Conservation (phyloP, 2,888 invertebrate genomes). For the Charanyca ferruginea region DNA sequence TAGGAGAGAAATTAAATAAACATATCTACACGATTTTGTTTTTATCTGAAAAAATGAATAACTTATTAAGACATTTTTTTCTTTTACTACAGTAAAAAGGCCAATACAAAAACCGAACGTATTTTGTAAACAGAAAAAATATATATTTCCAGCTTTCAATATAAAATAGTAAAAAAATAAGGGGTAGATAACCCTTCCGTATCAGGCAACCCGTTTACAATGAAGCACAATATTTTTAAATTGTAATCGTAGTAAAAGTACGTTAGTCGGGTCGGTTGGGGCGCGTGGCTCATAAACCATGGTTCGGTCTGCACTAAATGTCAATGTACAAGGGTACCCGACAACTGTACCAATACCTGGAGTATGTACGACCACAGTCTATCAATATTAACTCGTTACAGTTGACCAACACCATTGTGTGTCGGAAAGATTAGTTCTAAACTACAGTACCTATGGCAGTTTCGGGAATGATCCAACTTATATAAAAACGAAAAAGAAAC, state of each 20-base stretch:
- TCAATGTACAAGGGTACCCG: constrained; percentile 77
- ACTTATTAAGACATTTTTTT: too few relatives aligned
- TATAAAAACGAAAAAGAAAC: too few relatives aligned
- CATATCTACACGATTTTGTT: neutral
- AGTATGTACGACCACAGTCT: constrained; percentile 33
- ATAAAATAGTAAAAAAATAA: constrained; percentile 22
- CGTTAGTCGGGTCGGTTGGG: constrained; percentile 51
- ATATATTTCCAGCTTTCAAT: neutral
- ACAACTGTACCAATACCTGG: constrained; percentile 44
- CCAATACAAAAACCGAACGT: neutral
- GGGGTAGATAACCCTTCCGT: constrained; percentile 15
- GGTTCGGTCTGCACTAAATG: constrained; percentile 81
- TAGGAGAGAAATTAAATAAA: neutral
- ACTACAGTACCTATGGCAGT: too few relatives aligned
- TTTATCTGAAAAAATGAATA: neutral
- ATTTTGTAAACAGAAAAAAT: neutral
- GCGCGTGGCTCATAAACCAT: constrained; percentile 78
- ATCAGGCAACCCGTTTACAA: constrained; percentile 38
- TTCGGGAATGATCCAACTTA: too few relatives aligned
- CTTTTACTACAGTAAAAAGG: neutral
- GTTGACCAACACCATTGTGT: constrained; percentile 1
- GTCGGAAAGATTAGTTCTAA: too few relatives aligned
- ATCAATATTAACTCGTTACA: constrained; percentile 3
- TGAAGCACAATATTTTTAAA: constrained; percentile 63
- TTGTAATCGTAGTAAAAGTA: constrained; percentile 65